A percentile compares a stretch with the other conserved stretches of the same genome.
These are phyloP conservation scores for Cheilosia vulpina DNA, from an alignment of 2,888 invertebrate genomes.

Conservation along the genomic window DNA sequence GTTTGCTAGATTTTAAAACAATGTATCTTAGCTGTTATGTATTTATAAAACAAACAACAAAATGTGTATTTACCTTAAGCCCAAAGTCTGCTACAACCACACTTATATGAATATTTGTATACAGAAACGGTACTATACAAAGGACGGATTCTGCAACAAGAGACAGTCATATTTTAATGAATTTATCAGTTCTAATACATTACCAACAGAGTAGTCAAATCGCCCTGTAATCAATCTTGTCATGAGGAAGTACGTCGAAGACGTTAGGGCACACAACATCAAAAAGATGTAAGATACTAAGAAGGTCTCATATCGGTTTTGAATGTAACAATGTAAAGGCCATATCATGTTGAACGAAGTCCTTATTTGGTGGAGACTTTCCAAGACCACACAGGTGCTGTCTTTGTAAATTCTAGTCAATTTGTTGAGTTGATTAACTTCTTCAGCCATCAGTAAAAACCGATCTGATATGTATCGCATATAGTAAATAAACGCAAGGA, in stretches of 20 bases:
- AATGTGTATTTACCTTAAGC: constrained; percentile 14
- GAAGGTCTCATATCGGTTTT: constrained; percentile 47
- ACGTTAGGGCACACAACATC: constrained; percentile 48
- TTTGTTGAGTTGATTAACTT: constrained; percentile 31
- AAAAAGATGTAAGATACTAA: constrained; percentile 51
- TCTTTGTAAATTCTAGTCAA: constrained; percentile 5
- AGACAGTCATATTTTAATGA: not conserved
- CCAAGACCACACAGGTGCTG: not conserved
- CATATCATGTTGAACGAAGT: constrained; percentile 38
- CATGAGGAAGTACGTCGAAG: constrained; percentile 50
- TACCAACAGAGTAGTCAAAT: constrained; percentile 57
- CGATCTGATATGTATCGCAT: constrained; percentile 45
- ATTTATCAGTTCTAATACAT: not conserved
- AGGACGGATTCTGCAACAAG: constrained; percentile 46
- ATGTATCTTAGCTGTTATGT: too few relatives aligned
- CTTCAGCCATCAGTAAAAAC: constrained; percentile 34
- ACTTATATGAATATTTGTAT: constrained; percentile 35
- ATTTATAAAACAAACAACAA: not conserved
- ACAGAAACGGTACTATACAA: constrained; percentile 44
- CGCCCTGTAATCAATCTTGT: constrained; percentile 42
- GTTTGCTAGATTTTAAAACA: constrained; percentile 34
- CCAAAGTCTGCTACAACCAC: constrained; percentile 30
- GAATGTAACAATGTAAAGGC: constrained; percentile 25
- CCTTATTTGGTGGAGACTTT: constrained; percentile 35
- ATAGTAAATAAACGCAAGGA: constrained; percentile 53